Base-by-base conservation (phyloP, 1,140 invertebrate species). In the Drosophila kepulauana region DNA sequence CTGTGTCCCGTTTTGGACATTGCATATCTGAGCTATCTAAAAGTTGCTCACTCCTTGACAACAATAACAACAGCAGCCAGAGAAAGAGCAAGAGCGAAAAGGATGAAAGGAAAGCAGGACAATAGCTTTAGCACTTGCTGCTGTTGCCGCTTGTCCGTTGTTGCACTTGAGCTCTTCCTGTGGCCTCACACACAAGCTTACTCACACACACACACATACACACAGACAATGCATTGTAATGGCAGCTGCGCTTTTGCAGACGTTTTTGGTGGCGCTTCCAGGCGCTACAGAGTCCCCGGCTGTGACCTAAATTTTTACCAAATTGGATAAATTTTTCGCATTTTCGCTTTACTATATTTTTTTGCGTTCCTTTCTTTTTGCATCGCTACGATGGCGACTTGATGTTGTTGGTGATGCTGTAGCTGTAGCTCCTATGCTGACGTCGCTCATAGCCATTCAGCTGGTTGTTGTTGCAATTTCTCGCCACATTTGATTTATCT, bases 271-370 rank as follows among this genome's bases (percentile, higher is more conserved):
- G 58, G 69, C 51, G 69, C 73, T 82, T 79, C 65, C 73, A 86
- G 79, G 56, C 56, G 51, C 41, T 71, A n/a, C 57, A 64, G 33
- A 59, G 78, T 52, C 66, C 88, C 78, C 75, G 80, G 78, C 73
- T 89, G 81, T 91, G 89, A 91, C 89, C 89, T 78, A 91, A 91
- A 91, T 91, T 91, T 91, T 91, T 91, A 89, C 89, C 89, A 91
- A 91, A 91, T 91, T 91, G 89, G 89, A 91, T 91, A 91, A 86
- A 91, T 91, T 91, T 91, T 91, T 91, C 90, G 90, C 89, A 91
- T 91, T 91, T 89, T 86, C 85, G 71, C 78, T 85, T 76, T 76
- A 70, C 78, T 54, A 63, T 25, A 25, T 25, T 76, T 72, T 66
- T 45, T 57, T 63, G 58, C 38, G n/a, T 62, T 10, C 35, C 30